phyloP scores from a whole-genome alignment of 2,113 vertebrate species.

The Leiothrix lutea region DNA sequence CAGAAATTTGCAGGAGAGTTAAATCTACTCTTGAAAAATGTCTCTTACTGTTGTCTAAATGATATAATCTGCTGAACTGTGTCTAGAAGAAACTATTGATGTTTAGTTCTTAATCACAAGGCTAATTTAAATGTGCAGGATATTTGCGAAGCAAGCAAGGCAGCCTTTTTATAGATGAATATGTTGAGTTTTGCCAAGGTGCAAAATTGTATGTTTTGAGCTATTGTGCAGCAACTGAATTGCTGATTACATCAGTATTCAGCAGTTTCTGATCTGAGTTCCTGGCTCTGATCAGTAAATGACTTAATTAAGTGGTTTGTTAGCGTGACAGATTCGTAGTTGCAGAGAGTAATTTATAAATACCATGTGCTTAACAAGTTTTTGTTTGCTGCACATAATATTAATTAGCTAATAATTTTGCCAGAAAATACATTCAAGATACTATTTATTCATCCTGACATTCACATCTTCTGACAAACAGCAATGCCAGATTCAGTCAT shows the following conservation, averaged over 20 bases:
- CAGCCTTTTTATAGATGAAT: not conserved
- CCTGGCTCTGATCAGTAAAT: slow-evolving; percentile 28
- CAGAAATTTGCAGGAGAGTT: not conserved
- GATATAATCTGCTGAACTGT: not conserved
- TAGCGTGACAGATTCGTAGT: not conserved
- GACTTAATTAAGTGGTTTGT: slow-evolving; percentile 30
- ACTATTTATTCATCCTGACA: not conserved
- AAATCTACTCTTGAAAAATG: not conserved
- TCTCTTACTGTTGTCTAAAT: not conserved
- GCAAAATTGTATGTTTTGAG: not conserved
- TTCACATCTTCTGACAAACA: not conserved
- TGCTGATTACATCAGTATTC: slow-evolving; percentile 13
- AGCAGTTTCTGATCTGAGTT: not conserved
- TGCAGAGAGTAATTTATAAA: slow-evolving; percentile 24
- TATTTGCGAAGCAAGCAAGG: not conserved
- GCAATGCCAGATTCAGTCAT: not conserved
- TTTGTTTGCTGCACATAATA: slow-evolving; percentile 7
- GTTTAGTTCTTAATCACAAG: not conserved
- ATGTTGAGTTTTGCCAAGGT: not conserved
- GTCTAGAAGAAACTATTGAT: not conserved
- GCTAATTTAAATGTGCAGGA: not conserved
- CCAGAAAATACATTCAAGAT: not conserved
- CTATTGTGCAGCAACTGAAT: not conserved
- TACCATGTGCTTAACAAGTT: not conserved
- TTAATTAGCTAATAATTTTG: slow-evolving; percentile 24